Percentiles rank a stretch among this genome's conserved stretches.
Evolutionary conservation across 2,797 vertebrate species (phyloP).

Genomic region (Pachyuromys duprasi): DNA sequence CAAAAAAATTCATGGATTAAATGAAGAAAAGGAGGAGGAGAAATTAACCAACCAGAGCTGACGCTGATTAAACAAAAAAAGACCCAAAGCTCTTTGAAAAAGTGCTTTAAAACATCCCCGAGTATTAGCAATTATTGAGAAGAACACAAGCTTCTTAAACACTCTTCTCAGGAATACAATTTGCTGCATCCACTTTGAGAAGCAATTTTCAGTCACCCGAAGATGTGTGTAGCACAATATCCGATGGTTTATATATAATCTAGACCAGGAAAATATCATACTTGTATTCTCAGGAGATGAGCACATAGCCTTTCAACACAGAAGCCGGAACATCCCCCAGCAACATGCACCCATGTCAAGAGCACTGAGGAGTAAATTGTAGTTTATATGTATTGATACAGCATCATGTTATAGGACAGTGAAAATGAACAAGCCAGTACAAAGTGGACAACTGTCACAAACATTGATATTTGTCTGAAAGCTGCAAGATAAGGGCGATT

Average conservation of each 20-base stretch:
- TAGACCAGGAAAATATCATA: not conserved
- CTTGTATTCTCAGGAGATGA: not conserved
- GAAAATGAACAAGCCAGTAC: not conserved
- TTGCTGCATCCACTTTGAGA: not conserved
- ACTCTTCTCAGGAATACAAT: not conserved
- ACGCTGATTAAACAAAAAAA: slow-evolving; percentile 11
- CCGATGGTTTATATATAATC: not conserved
- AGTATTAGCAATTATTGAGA: not conserved
- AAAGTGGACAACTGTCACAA: not conserved
- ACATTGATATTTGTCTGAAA: slow-evolving; percentile 18
- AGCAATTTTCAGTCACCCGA: not conserved
- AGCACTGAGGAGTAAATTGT: slow-evolving; percentile 11
- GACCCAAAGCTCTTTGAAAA: slow-evolving; percentile 14
- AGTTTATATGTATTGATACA: not conserved
- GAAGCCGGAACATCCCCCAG: not conserved
- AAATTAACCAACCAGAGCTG: not conserved
- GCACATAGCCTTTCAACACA: not conserved
- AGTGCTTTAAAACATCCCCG: not conserved
- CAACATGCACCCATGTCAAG: not conserved
- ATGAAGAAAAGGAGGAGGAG: not conserved
- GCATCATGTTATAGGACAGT: not conserved
- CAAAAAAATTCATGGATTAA: not conserved
- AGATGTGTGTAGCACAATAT: not conserved
- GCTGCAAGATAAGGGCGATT: not conserved
- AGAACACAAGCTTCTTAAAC: not conserved